Evolutionary conservation across 2,888 invertebrate species (phyloP).

Genomic region (Drosophila monieri): DNA sequence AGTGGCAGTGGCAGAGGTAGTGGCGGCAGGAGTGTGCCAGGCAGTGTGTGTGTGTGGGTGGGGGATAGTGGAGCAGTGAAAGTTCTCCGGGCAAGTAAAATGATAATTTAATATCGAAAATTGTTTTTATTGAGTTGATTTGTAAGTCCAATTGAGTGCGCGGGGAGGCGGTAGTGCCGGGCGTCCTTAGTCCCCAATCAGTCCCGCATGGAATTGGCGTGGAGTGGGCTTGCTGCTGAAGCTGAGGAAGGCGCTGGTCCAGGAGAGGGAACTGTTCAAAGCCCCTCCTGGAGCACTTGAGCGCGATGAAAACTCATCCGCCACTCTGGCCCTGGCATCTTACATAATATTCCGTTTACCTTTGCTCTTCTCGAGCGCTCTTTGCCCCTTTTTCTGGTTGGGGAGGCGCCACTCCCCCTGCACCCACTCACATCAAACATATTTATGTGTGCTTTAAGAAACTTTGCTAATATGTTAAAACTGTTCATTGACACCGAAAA

Average conservation of each 20-base stretch:
- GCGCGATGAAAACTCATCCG: conserved; percentile 22
- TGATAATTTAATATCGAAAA: conserved; percentile 80
- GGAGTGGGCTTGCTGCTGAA: not conserved
- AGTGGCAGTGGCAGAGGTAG: conserved; percentile 29
- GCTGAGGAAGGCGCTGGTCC: not conserved
- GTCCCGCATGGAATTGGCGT: not conserved
- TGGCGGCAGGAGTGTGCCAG: not conserved
- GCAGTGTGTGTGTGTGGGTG: conserved; percentile 3
- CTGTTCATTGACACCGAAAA: conserved; percentile 79
- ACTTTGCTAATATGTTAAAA: conserved; percentile 80
- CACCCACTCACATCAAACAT: conserved; percentile 26
- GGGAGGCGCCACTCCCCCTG: not conserved
- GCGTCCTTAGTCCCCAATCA: not conserved
- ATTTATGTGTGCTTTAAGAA: conserved; percentile 77
- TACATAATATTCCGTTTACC: conserved; percentile 59
- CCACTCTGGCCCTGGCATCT: conserved; percentile 48
- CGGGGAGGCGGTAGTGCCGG: not conserved
- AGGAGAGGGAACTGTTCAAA: not conserved
- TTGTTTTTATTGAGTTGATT: conserved; percentile 71
- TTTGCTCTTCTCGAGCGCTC: conserved; percentile 23
- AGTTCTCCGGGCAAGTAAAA: conserved; percentile 43
- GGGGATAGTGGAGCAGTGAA: conserved; percentile 16
- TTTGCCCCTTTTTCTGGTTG: not conserved
- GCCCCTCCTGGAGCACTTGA: not conserved
- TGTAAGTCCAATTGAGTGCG: conserved; percentile 21